Conservation (phyloP, 2,888 invertebrate species). For the Amphipoea oculea region DNA sequence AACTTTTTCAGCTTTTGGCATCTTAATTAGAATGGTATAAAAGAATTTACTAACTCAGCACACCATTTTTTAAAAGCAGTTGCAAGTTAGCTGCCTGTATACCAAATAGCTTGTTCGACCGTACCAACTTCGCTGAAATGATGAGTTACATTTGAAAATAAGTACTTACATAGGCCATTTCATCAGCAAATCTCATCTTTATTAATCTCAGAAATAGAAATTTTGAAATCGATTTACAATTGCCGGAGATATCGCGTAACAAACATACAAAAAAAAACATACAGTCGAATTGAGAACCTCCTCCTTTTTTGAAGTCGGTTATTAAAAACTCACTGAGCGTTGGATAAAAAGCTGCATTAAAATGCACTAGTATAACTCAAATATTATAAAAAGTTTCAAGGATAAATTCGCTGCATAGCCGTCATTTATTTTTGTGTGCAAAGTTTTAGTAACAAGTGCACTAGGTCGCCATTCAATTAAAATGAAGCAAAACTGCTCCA, state of each 20-base stretch:
- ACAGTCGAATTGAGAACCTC: too few species aligned
- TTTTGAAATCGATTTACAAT: too few species aligned
- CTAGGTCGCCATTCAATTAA: conserved; percentile 29
- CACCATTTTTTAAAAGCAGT: too few species aligned
- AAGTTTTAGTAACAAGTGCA: conserved; percentile 21
- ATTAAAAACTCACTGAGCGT: not conserved
- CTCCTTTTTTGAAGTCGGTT: too few species aligned
- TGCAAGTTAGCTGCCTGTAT: too few species aligned
- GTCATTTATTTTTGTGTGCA: conserved; percentile 22
- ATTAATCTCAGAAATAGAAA: not conserved
- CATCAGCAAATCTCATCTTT: not conserved
- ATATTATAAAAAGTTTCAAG: conserved; percentile 35
- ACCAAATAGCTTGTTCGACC: too few species aligned
- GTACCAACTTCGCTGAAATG: not conserved
- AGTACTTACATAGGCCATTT: too few species aligned
- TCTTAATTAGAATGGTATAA: too few species aligned
- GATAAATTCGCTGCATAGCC: conserved; percentile 35
- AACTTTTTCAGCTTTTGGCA: too few species aligned
- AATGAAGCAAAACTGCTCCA: not conserved
- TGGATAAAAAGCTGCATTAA: conserved; percentile 21
- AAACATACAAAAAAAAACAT: too few species aligned
- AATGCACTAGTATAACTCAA: conserved; percentile 7
- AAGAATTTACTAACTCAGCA: too few species aligned
- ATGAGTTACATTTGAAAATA: not conserved
- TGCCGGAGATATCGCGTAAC: too few species aligned